Evolutionary conservation across 2,797 vertebrate genomes (phyloP).

Genomic region (Nannoperca australis): DNA sequence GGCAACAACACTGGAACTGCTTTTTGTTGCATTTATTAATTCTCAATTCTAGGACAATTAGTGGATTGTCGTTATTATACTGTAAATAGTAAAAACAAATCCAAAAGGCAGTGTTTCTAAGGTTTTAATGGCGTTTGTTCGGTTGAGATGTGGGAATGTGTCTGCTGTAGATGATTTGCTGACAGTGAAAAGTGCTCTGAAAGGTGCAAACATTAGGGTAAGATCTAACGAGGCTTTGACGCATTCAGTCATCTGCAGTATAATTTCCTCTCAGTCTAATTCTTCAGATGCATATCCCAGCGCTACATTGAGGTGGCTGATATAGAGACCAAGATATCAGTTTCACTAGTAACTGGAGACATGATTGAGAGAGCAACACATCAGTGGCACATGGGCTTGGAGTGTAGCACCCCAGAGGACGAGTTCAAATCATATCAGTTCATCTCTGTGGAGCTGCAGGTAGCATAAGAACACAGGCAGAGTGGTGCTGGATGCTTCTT

Average conservation of each 20-base stretch:
- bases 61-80: slow-evolving; percentile 2
- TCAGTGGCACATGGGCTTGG: slow-evolving; percentile 15
- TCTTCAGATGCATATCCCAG: slow-evolving; percentile 24
- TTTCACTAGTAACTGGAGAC: slow-evolving; percentile 30
- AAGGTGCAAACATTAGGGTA: slow-evolving; percentile 10
- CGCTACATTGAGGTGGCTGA: background rate
- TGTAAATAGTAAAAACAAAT: background rate
- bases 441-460: slow-evolving; percentile 30
- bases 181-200: slow-evolving; percentile 2
- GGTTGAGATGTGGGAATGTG: background rate
- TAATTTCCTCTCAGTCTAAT: slow-evolving; percentile 16
- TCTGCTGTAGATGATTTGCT: background rate
- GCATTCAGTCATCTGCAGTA: slow-evolving; percentile 15
- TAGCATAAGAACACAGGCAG: slow-evolving; percentile 15
- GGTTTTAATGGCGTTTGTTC: background rate
- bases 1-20: slow-evolving; percentile 47
- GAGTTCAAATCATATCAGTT: slow-evolving; percentile 37
- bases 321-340: slow-evolving; percentile 8
- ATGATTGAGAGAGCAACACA: slow-evolving; percentile 29
- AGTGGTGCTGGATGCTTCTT: background rate
- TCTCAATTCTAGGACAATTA: slow-evolving; percentile 1
- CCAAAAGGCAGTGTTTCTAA: background rate
- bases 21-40: slow-evolving; percentile 41
- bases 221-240: slow-evolving; percentile 24
- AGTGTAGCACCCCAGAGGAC: slow-evolving; percentile 14